phyloP scores from a whole-genome alignment of 1,140 invertebrate genomes.

The Brachionus manjavacas region DNA sequence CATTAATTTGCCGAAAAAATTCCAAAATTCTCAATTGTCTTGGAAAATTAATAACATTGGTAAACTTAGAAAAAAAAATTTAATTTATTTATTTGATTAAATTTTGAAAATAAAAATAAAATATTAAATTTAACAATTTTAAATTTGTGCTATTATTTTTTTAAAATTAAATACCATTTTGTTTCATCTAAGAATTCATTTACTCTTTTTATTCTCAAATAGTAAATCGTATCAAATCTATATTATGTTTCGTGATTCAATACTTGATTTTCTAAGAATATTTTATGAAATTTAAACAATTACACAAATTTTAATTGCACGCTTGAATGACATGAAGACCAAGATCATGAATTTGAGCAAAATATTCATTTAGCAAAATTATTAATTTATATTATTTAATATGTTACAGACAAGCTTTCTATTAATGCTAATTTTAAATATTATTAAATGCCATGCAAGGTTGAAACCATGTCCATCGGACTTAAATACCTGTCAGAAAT shows the following conservation, averaged over 20 bases:
- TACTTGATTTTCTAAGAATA: background rate
- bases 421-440: background rate
- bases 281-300: background rate
- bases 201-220: too few relatives aligned
- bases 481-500: background rate
- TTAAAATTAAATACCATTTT: too few relatives aligned
- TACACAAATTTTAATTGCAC: background rate
- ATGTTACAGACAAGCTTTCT: background rate
- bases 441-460: background rate
- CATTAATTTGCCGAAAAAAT: too few relatives aligned
- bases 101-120: too few relatives aligned
- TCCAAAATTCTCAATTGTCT: too few relatives aligned
- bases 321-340: background rate
- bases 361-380: background rate
- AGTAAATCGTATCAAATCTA: background rate
- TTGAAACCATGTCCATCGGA: background rate
- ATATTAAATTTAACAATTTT: too few relatives aligned
- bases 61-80: too few relatives aligned
- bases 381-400: background rate
- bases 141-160: too few relatives aligned
- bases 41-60: too few relatives aligned
- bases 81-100: too few relatives aligned
- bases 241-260: background rate
- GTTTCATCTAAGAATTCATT: too few relatives aligned
- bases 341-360: background rate